Conservation (phyloP, 2,113 vertebrate species). For the Ailurus styani region DNA sequence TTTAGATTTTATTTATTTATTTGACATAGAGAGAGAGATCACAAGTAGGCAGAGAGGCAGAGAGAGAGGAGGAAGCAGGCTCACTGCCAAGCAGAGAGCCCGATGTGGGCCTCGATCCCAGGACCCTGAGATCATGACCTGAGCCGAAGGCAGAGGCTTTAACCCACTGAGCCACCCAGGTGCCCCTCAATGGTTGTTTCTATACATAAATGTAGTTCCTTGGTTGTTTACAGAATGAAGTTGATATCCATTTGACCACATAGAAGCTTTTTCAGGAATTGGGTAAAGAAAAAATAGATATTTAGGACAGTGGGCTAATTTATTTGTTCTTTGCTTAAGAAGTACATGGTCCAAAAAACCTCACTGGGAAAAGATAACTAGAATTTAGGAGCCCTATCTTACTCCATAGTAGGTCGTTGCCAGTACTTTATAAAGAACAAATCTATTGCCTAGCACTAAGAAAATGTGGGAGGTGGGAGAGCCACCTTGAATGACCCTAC, state of each 20-base stretch:
- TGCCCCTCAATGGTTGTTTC: not conserved
- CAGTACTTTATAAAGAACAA: not conserved
- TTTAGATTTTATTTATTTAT: no score
- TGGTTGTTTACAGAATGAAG: not conserved
- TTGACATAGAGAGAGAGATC: no score
- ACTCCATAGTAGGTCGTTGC: not conserved
- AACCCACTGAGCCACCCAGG: no score
- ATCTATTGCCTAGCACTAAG: not conserved
- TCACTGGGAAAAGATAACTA: constrained; percentile 5
- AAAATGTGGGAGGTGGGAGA: not conserved
- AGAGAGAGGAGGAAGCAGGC: no score
- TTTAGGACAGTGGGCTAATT: constrained; percentile 12
- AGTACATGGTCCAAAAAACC: constrained; percentile 4
- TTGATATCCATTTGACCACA: not conserved
- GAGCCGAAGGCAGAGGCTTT: no score
- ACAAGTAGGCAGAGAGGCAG: no score
- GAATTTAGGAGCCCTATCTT: not conserved
- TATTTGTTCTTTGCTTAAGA: constrained; percentile 31
- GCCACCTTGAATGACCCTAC: not conserved
- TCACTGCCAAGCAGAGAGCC: no score
- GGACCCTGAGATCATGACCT: no score
- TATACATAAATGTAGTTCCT: not conserved
- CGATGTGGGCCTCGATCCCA: no score
- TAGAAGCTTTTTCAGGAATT: not conserved
- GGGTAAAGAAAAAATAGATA: not conserved